These are phyloP conservation scores for Hippocampus barbouri DNA, from an alignment of 2,113 vertebrate genomes.

Conservation along the genomic window DNA sequence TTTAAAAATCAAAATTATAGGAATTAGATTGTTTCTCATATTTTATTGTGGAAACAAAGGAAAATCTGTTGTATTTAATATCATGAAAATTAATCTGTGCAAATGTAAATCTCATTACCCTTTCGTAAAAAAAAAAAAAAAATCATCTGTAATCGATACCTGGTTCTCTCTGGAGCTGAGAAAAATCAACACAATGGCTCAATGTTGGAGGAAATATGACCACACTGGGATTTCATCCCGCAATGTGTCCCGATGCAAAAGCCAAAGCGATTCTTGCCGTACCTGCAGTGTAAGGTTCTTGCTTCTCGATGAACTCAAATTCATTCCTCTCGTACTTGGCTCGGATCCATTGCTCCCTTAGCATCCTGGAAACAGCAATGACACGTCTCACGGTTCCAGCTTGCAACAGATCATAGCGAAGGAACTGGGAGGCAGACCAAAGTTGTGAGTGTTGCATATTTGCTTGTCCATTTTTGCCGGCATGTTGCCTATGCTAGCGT, in stretches of 20 bases:
- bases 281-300: conserved; percentile 97
- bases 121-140: too few relatives aligned
- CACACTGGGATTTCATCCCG: neutral
- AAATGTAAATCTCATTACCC: too few relatives aligned
- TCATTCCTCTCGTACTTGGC: conserved; percentile 93
- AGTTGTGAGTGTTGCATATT: too few relatives aligned
- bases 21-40: too few relatives aligned
- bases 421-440: neutral
- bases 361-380: conserved; percentile 70
- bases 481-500: too few relatives aligned
- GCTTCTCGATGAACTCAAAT: conserved; percentile 87
- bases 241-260: neutral
- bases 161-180: too few relatives aligned
- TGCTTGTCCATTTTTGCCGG: too few relatives aligned
- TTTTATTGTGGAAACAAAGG: too few relatives aligned
- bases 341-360: conserved; percentile 94
- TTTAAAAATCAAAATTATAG: too few relatives aligned
- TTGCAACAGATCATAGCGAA: neutral
- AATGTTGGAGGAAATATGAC: neutral
- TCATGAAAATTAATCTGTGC: too few relatives aligned
- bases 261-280: conserved; percentile 6
- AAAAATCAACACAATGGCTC: neutral
- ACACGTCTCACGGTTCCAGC: neutral
- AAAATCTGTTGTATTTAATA: too few relatives aligned
- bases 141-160: too few relatives aligned